Percentiles rank a stretch among this genome's conserved stretches.
Evolutionary conservation across 2,113 vertebrate species (phyloP).

Genomic region (Irena cyanogastra): DNA sequence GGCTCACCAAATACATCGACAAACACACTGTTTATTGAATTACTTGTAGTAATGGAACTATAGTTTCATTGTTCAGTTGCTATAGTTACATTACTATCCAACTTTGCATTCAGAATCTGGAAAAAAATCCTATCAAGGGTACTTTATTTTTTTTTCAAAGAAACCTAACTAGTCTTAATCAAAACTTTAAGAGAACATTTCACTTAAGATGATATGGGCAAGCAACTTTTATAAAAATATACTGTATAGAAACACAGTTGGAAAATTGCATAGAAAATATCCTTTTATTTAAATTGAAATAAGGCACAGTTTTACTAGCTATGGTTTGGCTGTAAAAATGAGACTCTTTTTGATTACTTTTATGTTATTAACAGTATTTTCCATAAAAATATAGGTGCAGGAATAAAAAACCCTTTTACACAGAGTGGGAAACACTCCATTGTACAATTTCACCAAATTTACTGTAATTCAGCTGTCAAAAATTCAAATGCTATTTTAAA

Average conservation of each 20-base stretch:
- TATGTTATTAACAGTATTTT: slow-evolving; percentile 43
- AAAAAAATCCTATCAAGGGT: neutral
- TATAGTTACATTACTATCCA: neutral
- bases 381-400: slow-evolving; percentile 68
- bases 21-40: neutral
- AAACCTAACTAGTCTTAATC: neutral
- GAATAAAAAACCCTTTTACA: slow-evolving; percentile 56
- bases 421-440: slow-evolving; percentile 32
- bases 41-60: neutral
- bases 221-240: slow-evolving; percentile 69
- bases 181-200: neutral
- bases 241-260: slow-evolving; percentile 61
- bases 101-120: neutral
- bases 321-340: slow-evolving; percentile 58
- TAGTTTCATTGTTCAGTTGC: neutral
- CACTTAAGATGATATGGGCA: neutral
- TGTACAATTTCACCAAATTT: slow-evolving; percentile 38
- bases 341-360: slow-evolving; percentile 52
- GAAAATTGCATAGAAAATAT: slow-evolving; percentile 68
- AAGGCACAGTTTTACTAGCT: slow-evolving; percentile 72
- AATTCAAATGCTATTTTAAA: slow-evolving; percentile 11
- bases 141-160: neutral
- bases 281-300: slow-evolving; percentile 68
- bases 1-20: neutral
- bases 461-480: slow-evolving; percentile 29